These are phyloP conservation scores for Slavum lentiscoides DNA, from an alignment of 2,888 invertebrate genomes.

Conservation along the genomic window DNA sequence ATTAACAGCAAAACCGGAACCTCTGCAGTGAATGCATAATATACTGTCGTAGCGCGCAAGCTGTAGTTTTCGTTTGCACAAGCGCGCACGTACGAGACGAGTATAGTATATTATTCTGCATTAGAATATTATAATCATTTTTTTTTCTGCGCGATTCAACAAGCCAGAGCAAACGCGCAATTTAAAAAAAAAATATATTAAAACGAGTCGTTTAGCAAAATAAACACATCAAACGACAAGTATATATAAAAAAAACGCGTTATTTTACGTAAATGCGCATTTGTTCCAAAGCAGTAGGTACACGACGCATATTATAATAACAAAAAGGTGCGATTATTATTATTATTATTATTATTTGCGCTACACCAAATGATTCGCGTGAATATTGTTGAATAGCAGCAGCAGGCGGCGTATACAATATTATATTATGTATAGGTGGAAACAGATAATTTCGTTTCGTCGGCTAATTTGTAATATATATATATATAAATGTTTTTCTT, in stretches of 20 bases:
- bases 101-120: too few species aligned
- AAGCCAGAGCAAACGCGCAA: background rate
- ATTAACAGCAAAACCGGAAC: background rate
- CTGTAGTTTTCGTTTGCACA: background rate
- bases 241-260: background rate
- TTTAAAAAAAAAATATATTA: background rate
- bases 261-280: background rate
- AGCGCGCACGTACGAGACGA: too few species aligned
- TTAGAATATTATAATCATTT: background rate
- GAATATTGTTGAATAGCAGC: too few species aligned
- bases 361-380: too few species aligned
- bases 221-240: background rate
- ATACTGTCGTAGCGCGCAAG: background rate
- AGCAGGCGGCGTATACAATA: too few species aligned
- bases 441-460: background rate
- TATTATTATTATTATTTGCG: too few species aligned
- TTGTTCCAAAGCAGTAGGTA: background rate
- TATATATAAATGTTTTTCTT: background rate
- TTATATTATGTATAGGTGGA: background rate
- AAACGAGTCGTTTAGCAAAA: slow-evolving; percentile 6
- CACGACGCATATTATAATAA: background rate
- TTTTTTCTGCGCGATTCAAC: background rate
- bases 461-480: background rate
- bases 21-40: background rate
- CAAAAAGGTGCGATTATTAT: background rate